Evolutionary conservation across 2,888 invertebrate genomes (phyloP).

Genomic region (Dicycla oo): DNA sequence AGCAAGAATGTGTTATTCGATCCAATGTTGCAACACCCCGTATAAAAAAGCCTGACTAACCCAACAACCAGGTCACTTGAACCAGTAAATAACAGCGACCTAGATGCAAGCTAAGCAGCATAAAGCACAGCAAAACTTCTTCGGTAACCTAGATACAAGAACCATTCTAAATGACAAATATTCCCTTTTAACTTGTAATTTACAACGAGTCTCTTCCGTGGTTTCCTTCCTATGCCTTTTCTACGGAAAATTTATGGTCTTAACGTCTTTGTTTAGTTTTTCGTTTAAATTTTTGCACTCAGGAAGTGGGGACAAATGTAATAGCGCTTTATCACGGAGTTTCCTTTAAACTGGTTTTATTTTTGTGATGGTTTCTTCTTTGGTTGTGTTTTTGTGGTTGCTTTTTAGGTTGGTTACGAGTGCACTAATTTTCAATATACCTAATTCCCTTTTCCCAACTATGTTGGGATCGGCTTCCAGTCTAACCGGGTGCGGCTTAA

Average conservation of each 20-base stretch:
- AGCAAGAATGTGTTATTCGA: no score
- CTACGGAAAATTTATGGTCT: constrained; percentile 53
- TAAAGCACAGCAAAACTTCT: constrained; percentile 27
- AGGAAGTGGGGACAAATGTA: constrained; percentile 32
- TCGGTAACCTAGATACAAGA: constrained; percentile 36
- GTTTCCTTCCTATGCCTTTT: constrained; percentile 59
- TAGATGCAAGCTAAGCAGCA: constrained; percentile 36
- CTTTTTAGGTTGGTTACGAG: not conserved
- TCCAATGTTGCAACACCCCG: not conserved
- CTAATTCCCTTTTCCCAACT: no score
- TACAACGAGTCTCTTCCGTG: constrained; percentile 54
- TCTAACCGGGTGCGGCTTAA: no score
- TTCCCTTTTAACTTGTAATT: constrained; percentile 49
- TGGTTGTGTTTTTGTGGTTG: not conserved
- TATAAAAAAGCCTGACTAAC: not conserved
- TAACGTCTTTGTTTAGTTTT: constrained; percentile 54
- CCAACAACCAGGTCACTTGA: constrained; percentile 20
- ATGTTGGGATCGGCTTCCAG: no score
- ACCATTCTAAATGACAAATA: constrained; percentile 40
- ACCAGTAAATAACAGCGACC: constrained; percentile 30
- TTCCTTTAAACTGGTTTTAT: constrained; percentile 40
- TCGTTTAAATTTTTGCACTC: constrained; percentile 51
- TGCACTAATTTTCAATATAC: not conserved
- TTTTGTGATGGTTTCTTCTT: constrained; percentile 7
- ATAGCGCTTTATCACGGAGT: constrained; percentile 43